A percentile compares a stretch with the other conserved stretches of the same genome.
phyloP scores from a whole-genome alignment of 2,888 invertebrate species.

The Phymatocera aterrima region DNA sequence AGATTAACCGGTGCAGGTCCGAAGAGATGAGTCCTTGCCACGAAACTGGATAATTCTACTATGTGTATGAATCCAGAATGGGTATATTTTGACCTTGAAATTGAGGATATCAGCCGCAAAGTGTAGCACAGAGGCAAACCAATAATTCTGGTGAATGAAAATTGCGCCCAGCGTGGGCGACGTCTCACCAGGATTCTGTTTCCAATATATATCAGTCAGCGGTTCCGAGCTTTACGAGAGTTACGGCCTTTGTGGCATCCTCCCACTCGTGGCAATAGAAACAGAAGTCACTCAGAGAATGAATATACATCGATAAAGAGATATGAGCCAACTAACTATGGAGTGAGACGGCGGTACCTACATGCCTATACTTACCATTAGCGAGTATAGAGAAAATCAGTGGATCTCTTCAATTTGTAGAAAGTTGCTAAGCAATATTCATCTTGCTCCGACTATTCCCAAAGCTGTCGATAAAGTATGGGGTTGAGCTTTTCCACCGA shows the following conservation, averaged over 20 bases:
- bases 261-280: neutral
- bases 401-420: neutral
- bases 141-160: slow-evolving; percentile 3
- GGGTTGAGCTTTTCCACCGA: too few species aligned
- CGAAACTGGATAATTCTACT: neutral
- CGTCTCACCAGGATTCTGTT: neutral
- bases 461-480: neutral
- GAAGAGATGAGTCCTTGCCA: neutral
- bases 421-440: neutral
- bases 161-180: slow-evolving; percentile 9
- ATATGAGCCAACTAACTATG: neutral
- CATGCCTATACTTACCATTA: too few species aligned
- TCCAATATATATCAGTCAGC: too few species aligned
- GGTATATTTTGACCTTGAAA: neutral
- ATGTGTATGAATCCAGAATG: neutral
- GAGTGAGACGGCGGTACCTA: too few species aligned
- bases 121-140: too few species aligned
- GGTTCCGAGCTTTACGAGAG: neutral
- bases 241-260: neutral
- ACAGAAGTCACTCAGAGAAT: neutral
- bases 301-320: neutral
- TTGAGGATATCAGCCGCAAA: neutral
- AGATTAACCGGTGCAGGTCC: neutral
- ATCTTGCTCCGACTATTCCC: neutral
- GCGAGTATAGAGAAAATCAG: too few species aligned